phyloP scores from a whole-genome alignment of 2,113 vertebrate genomes.

The Athene noctua region DNA sequence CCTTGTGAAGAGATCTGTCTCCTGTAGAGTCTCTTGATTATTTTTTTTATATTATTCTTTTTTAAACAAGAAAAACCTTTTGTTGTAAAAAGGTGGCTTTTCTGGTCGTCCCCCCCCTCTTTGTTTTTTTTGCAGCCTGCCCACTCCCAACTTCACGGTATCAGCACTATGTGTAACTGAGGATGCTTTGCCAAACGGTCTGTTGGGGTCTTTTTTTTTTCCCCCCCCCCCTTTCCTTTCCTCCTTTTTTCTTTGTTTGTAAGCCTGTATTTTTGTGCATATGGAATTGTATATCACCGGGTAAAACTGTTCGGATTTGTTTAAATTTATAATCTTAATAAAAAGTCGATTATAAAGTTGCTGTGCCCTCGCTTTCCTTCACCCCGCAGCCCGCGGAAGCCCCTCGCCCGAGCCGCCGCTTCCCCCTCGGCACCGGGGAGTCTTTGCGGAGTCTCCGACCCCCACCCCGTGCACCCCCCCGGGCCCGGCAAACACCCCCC shows the following conservation, averaged over 20 bases:
- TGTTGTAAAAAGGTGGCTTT: slow-evolving; percentile 90
- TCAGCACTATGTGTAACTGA: slow-evolving; percentile 85
- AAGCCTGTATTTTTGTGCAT: slow-evolving; percentile 89
- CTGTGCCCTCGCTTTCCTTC: not conserved
- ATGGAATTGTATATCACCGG: slow-evolving; percentile 92
- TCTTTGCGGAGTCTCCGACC: not conserved
- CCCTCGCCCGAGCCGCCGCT: not conserved
- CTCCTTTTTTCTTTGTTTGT: slow-evolving; percentile 65
- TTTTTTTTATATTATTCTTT: not conserved
- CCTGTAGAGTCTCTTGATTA: slow-evolving; percentile 58
- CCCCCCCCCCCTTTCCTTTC: not conserved
- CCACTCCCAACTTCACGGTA: slow-evolving; percentile 76
- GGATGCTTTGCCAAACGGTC: slow-evolving; percentile 83
- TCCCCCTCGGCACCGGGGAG: not conserved
- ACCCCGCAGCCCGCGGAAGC: not conserved
- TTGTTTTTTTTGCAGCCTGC: slow-evolving; percentile 55
- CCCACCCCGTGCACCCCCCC: not conserved
- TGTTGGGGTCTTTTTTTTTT: slow-evolving; percentile 59
- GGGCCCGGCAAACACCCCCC: not conserved
- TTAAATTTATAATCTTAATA: slow-evolving; percentile 95
- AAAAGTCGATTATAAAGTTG: slow-evolving; percentile 77
- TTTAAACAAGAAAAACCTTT: slow-evolving; percentile 78
- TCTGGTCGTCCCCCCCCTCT: not conserved
- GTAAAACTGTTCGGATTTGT: slow-evolving; percentile 93
- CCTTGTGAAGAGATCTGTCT: slow-evolving; percentile 71